phyloP scores from a whole-genome alignment of 92 coral and sea anemone species.

The Scolanthus callimorphus region DNA sequence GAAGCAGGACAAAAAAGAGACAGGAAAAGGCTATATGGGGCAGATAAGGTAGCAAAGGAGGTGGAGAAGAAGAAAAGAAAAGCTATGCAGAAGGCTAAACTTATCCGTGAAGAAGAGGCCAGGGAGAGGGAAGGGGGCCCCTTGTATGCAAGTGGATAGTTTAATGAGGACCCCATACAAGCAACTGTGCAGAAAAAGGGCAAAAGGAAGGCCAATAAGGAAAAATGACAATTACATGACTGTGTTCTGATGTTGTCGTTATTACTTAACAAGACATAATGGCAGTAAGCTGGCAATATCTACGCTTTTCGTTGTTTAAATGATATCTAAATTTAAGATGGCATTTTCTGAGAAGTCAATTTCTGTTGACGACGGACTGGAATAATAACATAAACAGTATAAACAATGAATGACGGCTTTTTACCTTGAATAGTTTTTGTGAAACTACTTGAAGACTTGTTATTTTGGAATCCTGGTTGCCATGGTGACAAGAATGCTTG shows the following conservation, averaged over 20 bases:
- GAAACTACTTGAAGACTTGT: background rate
- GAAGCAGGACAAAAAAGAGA: conserved; percentile 2
- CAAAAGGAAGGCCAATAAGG: background rate
- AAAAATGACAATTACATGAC: background rate
- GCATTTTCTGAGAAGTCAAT: background rate
- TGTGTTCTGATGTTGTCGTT: background rate
- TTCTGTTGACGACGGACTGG: too few relatives aligned
- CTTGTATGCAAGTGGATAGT: conserved; percentile 10
- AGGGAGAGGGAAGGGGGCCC: conserved; percentile 8
- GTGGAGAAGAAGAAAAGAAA: background rate
- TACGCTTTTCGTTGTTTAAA: background rate
- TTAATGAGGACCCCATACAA: conserved; percentile 13
- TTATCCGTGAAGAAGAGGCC: conserved; percentile 11
- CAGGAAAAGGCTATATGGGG: background rate
- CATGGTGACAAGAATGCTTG: conserved; percentile 7
- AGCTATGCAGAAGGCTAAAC: conserved; percentile 5
- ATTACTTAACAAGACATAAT: too few relatives aligned
- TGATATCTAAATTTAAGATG: background rate
- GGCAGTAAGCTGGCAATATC: too few relatives aligned
- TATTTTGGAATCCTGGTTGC: conserved; percentile 1
- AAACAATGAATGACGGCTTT: too few relatives aligned
- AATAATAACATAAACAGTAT: too few relatives aligned
- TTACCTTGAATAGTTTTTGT: too few relatives aligned
- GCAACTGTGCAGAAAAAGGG: background rate
- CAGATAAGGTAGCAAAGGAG: background rate